A percentile compares a stretch with the other conserved stretches of the same genome.
phyloP scores from a whole-genome alignment of 1,140 invertebrate genomes.

The Drosophila insularis region DNA sequence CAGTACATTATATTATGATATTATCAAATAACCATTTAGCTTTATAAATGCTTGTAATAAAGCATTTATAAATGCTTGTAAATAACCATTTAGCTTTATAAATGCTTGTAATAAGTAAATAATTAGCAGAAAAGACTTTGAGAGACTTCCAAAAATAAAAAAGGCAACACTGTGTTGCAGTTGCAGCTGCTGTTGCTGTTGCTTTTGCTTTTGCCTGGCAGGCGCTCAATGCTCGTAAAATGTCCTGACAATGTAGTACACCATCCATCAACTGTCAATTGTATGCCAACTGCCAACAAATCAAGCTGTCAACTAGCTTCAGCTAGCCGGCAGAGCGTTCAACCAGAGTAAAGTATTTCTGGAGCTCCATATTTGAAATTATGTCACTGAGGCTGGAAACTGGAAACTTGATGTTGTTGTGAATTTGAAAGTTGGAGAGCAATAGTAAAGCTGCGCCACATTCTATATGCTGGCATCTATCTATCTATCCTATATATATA shows the following conservation, averaged over 20 bases:
- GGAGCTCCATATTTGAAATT: constrained; percentile 78
- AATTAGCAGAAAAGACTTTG: constrained; percentile 52
- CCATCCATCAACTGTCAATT: constrained; percentile 80
- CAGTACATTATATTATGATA: no score
- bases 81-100: not conserved
- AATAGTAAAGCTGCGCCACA: constrained; percentile 36
- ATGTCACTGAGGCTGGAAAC: constrained; percentile 60
- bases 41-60: no score
- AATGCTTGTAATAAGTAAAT: constrained; percentile 25
- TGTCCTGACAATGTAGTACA: constrained; percentile 78
- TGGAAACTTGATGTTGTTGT: constrained; percentile 28
- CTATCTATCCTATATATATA: constrained; percentile 50
- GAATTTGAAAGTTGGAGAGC: constrained; percentile 12
- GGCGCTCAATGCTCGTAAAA: constrained; percentile 46
- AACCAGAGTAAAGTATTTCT: constrained; percentile 73
- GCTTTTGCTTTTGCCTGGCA: constrained; percentile 11
- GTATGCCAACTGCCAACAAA: constrained; percentile 79
- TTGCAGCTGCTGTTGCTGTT: not conserved
- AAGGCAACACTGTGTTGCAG: not conserved
- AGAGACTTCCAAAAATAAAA: constrained; percentile 7
- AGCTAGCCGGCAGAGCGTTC: constrained; percentile 61
- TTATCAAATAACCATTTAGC: no score
- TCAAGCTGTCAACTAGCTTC: constrained; percentile 70
- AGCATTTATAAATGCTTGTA: no score
- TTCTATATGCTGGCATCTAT: constrained; percentile 33